Evolutionary conservation across 2,888 invertebrate species (phyloP).

Genomic region (Allacma fusca): DNA sequence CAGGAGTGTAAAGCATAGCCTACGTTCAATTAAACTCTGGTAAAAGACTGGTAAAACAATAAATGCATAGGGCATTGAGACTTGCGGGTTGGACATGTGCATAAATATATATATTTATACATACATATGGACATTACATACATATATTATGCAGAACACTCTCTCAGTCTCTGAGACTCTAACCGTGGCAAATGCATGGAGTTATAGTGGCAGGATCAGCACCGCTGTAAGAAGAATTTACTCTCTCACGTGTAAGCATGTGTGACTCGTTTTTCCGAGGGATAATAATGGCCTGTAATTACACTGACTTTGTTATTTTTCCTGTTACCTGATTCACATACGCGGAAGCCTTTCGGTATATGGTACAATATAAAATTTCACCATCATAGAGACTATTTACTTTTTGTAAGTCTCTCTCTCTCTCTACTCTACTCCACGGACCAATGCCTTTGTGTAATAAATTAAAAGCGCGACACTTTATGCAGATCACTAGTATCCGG

Average conservation of each 20-base stretch:
- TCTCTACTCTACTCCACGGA: too few species aligned
- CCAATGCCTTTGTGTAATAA: not conserved
- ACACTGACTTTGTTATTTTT: constrained; percentile 33
- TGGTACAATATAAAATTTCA: not conserved
- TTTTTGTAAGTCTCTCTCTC: not conserved
- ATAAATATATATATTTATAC: not conserved
- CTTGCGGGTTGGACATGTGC: not conserved
- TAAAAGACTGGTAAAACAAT: too few species aligned
- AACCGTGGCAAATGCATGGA: not conserved
- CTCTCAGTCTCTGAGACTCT: too few species aligned
- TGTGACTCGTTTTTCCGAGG: constrained; percentile 11
- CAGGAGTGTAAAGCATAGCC: not conserved
- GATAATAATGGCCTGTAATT: constrained; percentile 26
- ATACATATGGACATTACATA: not conserved
- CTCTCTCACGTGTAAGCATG: constrained; percentile 13
- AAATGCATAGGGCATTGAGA: too few species aligned
- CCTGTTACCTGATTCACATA: constrained; percentile 19
- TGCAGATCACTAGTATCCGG: too few species aligned
- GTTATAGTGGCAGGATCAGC: not conserved
- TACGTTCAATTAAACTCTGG: not conserved
- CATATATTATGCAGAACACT: not conserved
- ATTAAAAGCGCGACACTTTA: not conserved
- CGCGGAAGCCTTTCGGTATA: constrained; percentile 3
- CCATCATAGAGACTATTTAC: not conserved
- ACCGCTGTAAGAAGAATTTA: too few species aligned